Base-by-base conservation (phyloP, 2,797 vertebrate genomes). In the Gambelia wislizenii region DNA sequence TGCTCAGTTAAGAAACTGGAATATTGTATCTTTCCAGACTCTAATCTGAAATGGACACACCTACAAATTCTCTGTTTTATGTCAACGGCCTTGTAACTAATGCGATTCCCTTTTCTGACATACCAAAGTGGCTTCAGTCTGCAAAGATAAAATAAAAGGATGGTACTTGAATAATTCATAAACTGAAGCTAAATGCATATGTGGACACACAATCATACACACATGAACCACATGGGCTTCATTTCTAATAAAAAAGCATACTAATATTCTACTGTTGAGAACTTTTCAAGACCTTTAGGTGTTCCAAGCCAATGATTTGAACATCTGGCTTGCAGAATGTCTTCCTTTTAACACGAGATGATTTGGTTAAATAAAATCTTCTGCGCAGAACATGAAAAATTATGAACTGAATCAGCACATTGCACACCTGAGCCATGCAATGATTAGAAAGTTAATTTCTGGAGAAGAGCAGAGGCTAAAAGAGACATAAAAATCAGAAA, bases 91-190 rank as follows among this genome's bases (percentile, higher is more conserved):
- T 59, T 89, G 7, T 70, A 91, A 81, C 74, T 89, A 87, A 87
- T 91, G 85, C 91, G 54, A 77, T 93, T 27, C 8, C 30, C 72
- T 84, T 94, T 59, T 87, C 0, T 90, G 91, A 93, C 84, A 86
- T 87, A 91, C 84, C 87, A 93, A 85, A 94, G 86, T 81, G 93
- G 89, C 88, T 93, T 93, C 74, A 93, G 85, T 94, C 36, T 89
- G 90, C 90, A 96, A 92, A 52, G 87, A 91, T 87, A 94, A 92
- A 95, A 90, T 88, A 92, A 95, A 90, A 89, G 91, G 87, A 94
- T 89, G 88, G 95, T 89, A 92, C 81, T 20, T 95, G 91, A 95
- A 96, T 95, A 94, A 95, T 95, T 94, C 95, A 96, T 95, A 56
- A 91, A 44, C 83, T 83, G 89, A 94, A 92, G 91, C 82, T 93